Evolutionary conservation across 2,113 vertebrate genomes (phyloP).

Genomic region (Pica pica): DNA sequence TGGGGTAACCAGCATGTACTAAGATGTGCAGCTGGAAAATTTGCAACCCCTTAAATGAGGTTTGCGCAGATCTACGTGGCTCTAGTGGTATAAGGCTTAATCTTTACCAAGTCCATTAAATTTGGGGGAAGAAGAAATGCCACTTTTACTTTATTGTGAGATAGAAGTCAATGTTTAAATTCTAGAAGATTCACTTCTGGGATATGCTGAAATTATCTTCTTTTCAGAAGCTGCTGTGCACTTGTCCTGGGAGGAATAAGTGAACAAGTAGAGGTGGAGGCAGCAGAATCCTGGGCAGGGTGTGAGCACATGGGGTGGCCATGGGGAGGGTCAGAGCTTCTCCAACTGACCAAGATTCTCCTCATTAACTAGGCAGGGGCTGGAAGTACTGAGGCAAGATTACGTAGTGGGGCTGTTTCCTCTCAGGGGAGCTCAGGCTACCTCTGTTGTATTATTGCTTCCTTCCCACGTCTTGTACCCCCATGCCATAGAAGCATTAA

Average conservation of each 20-base stretch:
- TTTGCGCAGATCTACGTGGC: not conserved
- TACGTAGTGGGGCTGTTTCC: not conserved
- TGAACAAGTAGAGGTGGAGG: not conserved
- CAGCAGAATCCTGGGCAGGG: not conserved
- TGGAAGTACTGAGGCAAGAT: not conserved
- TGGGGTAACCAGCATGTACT: not conserved
- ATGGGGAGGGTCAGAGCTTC: not conserved
- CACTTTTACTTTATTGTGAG: not conserved
- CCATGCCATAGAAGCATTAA: not conserved
- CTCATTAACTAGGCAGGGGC: not conserved
- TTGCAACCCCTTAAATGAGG: not conserved
- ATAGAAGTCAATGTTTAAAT: not conserved
- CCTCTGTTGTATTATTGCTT: not conserved
- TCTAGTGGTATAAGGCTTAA: not conserved
- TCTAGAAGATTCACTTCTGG: not conserved
- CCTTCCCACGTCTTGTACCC: not conserved
- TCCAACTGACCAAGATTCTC: rapidly evolving
- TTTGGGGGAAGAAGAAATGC: not conserved
- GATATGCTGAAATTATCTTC: not conserved
- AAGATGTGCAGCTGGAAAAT: not conserved
- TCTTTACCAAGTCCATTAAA: not conserved
- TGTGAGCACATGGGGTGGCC: not conserved
- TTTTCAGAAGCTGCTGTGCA: not conserved
- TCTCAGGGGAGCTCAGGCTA: not conserved
- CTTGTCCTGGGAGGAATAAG: not conserved